These are phyloP conservation scores for Drosophila burlai DNA, from an alignment of 1,140 invertebrate genomes.

Conservation along the genomic window DNA sequence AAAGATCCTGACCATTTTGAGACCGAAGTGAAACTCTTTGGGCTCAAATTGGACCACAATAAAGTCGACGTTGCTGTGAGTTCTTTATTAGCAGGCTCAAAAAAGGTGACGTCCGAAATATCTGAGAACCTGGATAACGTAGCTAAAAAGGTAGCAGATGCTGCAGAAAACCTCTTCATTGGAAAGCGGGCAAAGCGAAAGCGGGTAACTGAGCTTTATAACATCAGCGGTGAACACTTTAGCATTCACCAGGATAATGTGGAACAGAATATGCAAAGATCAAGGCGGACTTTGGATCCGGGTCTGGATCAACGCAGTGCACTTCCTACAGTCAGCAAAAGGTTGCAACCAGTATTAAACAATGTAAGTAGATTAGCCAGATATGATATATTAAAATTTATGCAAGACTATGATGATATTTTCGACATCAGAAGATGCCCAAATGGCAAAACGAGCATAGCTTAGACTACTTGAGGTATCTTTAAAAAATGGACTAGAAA, in stretches of 20 bases:
- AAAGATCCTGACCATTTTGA: slow-evolving; percentile 18
- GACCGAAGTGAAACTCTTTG: slow-evolving; percentile 64
- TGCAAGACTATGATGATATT: slow-evolving; percentile 64
- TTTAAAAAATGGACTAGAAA: slow-evolving; percentile 30
- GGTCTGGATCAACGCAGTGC: slow-evolving; percentile 89
- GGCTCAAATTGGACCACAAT: slow-evolving; percentile 49
- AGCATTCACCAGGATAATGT: slow-evolving; percentile 84
- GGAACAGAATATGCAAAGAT: slow-evolving; percentile 88
- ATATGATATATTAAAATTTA: too few species aligned
- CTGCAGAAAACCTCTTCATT: not conserved
- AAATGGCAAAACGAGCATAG: slow-evolving; percentile 10
- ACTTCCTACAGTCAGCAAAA: slow-evolving; percentile 88
- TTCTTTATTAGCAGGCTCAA: not conserved
- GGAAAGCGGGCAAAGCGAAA: slow-evolving; percentile 31
- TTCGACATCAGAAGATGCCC: slow-evolving; percentile 78
- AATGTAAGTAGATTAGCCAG: slow-evolving; percentile 86
- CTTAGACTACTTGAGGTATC: slow-evolving; percentile 44
- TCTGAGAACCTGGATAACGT: not conserved
- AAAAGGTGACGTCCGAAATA: not conserved
- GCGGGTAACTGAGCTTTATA: slow-evolving; percentile 85
- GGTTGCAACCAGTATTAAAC: slow-evolving; percentile 87
- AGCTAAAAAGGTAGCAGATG: slow-evolving; percentile 10
- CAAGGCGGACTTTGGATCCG: slow-evolving; percentile 86
- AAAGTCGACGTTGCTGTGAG: slow-evolving; percentile 33
- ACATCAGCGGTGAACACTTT: slow-evolving; percentile 85